These are phyloP conservation scores for Apodemus agrarius DNA, from an alignment of 2,797 vertebrate species.

Conservation along the genomic window DNA sequence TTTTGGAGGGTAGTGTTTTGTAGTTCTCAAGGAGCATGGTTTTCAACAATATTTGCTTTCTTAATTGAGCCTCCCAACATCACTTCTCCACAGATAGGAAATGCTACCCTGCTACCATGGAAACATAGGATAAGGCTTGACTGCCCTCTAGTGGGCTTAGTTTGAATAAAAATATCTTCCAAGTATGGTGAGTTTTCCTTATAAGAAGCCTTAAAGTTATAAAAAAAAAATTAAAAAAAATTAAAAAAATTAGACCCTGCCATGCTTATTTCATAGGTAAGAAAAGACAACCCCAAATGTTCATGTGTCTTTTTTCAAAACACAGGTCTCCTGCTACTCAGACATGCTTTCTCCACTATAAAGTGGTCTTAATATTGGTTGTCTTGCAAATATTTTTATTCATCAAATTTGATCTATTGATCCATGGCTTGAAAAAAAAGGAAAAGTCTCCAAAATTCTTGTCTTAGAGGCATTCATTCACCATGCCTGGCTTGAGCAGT, in stretches of 20 bases:
- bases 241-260: background rate
- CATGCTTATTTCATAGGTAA: background rate
- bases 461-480: background rate
- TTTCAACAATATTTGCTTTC: slow-evolving; percentile 8
- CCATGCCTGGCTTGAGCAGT: background rate
- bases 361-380: background rate
- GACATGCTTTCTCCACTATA: background rate
- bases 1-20: background rate
- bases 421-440: background rate
- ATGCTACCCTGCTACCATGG: background rate
- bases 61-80: slow-evolving; percentile 4
- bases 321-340: background rate
- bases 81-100: background rate
- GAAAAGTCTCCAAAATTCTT: background rate
- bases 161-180: slow-evolving; percentile 50
- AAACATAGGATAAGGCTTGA: slow-evolving; percentile 29
- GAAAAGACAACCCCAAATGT: background rate
- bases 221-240: slow-evolving; percentile 16
- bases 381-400: background rate
- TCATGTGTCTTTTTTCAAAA: background rate
- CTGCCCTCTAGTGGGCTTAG: slow-evolving; percentile 51
- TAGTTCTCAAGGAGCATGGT: background rate
- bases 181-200: slow-evolving; percentile 39
- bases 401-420: background rate
- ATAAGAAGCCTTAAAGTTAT: background rate